These are phyloP conservation scores for Glossosoma conforme DNA, from an alignment of 1,140 invertebrate genomes.

Conservation along the genomic window DNA sequence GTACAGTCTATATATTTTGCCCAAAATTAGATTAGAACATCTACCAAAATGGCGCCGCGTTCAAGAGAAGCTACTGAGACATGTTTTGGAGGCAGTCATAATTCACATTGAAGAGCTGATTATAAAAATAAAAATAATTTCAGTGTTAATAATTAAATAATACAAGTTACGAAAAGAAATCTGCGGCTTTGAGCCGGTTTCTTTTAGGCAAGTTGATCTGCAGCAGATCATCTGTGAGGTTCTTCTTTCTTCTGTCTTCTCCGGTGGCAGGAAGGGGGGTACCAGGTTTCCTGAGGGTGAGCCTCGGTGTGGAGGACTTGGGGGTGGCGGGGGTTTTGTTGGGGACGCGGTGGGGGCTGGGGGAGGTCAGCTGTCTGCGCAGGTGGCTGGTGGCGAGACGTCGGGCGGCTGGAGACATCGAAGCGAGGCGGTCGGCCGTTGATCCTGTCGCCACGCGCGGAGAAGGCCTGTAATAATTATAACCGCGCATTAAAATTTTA, in stretches of 20 bases:
- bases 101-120: no score
- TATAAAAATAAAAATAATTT: no score
- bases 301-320: slow-evolving; percentile 29
- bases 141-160: no score
- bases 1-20: no score
- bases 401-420: slow-evolving; percentile 92
- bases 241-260: slow-evolving; percentile 38
- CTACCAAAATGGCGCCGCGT: no score
- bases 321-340: slow-evolving; percentile 29
- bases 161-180: slow-evolving; percentile 52
- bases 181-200: slow-evolving; percentile 57
- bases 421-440: slow-evolving; percentile 71
- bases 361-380: slow-evolving; percentile 43
- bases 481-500: no score
- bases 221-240: slow-evolving; percentile 71
- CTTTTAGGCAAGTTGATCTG: slow-evolving; percentile 62
- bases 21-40: no score
- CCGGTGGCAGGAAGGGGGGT: slow-evolving; percentile 3
- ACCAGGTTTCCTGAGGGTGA: slow-evolving; percentile 33
- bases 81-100: no score
- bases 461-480: slow-evolving; percentile 51
- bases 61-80: no score
- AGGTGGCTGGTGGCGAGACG: slow-evolving; percentile 62
- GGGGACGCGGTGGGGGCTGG: slow-evolving; percentile 35
- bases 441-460: slow-evolving; percentile 52